phyloP scores from a whole-genome alignment of 2,797 vertebrate species.

The Dallia pectoralis region DNA sequence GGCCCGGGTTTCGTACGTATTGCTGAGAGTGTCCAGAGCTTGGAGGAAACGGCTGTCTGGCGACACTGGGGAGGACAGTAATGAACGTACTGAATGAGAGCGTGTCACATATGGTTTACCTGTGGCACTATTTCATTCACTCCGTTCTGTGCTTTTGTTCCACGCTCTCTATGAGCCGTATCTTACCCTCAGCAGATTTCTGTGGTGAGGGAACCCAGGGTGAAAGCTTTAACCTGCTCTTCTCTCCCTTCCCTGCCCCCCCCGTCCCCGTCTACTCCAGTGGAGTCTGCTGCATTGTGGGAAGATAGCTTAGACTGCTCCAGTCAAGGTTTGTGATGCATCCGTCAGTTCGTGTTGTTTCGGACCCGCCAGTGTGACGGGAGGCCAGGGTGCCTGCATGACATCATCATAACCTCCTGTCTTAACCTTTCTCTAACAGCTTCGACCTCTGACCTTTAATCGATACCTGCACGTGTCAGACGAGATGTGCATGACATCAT shows the following conservation, averaged over 20 bases:
- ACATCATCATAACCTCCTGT: slow-evolving; percentile 4
- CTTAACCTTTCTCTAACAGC: neutral
- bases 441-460: neutral
- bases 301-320: slow-evolving; percentile 71
- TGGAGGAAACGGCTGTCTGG: too few species aligned
- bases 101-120: too few species aligned
- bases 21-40: slow-evolving; percentile 14
- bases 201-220: slow-evolving; percentile 3
- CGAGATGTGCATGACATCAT: neutral
- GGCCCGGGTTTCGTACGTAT: neutral
- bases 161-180: too few species aligned
- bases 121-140: too few species aligned
- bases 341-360: slow-evolving; percentile 7
- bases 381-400: slow-evolving; percentile 31
- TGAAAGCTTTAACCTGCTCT: slow-evolving; percentile 39
- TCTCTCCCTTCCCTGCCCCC: slow-evolving; percentile 37
- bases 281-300: slow-evolving; percentile 72
- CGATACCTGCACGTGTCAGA: neutral
- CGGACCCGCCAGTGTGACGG: slow-evolving; percentile 51
- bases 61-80: too few species aligned
- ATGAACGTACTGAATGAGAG: too few species aligned
- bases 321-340: slow-evolving; percentile 73
- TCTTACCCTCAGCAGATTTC: too few species aligned
- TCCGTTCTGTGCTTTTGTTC: too few species aligned
- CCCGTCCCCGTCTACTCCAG: slow-evolving; percentile 54